Conservation (phyloP, 2,888 invertebrate genomes). For the Agriopis leucophaearia region DNA sequence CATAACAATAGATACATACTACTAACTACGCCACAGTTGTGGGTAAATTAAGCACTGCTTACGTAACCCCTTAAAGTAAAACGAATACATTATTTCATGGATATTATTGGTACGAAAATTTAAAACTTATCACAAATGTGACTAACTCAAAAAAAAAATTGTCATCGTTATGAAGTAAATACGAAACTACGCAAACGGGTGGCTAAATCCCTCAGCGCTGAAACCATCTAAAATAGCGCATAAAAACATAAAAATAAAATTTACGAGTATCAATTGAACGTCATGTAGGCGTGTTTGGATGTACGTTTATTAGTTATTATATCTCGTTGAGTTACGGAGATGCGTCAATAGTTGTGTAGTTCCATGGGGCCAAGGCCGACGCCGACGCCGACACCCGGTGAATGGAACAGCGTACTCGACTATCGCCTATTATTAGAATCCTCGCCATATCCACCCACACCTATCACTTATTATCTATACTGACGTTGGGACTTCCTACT, state of each 20-base stretch:
- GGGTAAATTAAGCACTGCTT: too few relatives aligned
- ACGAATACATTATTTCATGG: too few relatives aligned
- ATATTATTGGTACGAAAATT: too few relatives aligned
- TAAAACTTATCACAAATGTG: too few relatives aligned
- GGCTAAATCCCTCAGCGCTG: constrained; percentile 27
- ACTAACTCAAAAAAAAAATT: background rate
- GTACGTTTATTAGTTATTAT: constrained; percentile 45
- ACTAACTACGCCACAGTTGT: background rate
- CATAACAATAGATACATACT: too few relatives aligned
- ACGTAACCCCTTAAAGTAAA: too few relatives aligned
- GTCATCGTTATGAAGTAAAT: constrained; percentile 8
- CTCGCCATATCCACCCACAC: constrained; percentile 56
- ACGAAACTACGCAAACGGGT: constrained; percentile 10
- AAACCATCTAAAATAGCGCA: constrained; percentile 34
- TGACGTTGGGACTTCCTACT: constrained; percentile 17
- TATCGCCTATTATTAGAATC: constrained; percentile 74
- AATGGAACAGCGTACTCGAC: constrained; percentile 76
- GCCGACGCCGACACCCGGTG: constrained; percentile 65
- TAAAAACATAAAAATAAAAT: constrained; percentile 43
- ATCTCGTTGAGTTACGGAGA: constrained; percentile 51
- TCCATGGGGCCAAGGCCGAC: constrained; percentile 74
- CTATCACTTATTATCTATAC: constrained; percentile 39
- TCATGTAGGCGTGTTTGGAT: constrained; percentile 44
- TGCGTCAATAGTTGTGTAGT: constrained; percentile 68
- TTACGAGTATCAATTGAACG: constrained; percentile 44